A percentile compares a stretch with the other conserved stretches of the same genome.
Conservation (phyloP, 2,888 invertebrate genomes). For the Heliconius erato region DNA sequence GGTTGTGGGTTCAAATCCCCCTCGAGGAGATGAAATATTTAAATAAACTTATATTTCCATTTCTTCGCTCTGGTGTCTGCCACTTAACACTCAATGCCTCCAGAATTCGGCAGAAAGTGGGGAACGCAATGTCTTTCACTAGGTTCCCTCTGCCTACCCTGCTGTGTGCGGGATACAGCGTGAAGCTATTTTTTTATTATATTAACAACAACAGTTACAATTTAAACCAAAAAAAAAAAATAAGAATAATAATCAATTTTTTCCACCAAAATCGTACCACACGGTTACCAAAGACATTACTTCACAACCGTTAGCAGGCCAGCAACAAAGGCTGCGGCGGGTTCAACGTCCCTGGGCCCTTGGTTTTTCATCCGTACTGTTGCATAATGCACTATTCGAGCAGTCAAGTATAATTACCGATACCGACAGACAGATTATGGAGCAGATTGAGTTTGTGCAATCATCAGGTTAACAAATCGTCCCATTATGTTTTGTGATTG, state of each 20-base stretch:
- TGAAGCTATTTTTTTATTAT: no score
- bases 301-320: neutral
- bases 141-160: no score
- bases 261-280: neutral
- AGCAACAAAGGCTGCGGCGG: constrained; percentile 19
- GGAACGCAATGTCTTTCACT: no score
- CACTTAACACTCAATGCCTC: no score
- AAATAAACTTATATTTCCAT: no score
- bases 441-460: constrained; percentile 37
- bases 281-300: neutral
- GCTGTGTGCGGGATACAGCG: no score
- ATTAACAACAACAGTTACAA: no score
- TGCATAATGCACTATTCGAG: constrained; percentile 38
- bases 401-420: constrained; percentile 34
- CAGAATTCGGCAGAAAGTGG: no score
- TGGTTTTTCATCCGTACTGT: constrained; percentile 46
- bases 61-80: no score
- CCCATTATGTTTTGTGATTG: constrained; percentile 21
- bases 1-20: no score
- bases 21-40: no score
- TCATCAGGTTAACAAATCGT: constrained; percentile 9
- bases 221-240: neutral
- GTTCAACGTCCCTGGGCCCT: constrained; percentile 50
- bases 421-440: constrained; percentile 27
- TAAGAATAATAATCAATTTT: neutral